Evolutionary conservation across 2,113 vertebrate species (phyloP), one percentile per base, ranked within the genome.

Genomic region (Papio anubis): DNA sequence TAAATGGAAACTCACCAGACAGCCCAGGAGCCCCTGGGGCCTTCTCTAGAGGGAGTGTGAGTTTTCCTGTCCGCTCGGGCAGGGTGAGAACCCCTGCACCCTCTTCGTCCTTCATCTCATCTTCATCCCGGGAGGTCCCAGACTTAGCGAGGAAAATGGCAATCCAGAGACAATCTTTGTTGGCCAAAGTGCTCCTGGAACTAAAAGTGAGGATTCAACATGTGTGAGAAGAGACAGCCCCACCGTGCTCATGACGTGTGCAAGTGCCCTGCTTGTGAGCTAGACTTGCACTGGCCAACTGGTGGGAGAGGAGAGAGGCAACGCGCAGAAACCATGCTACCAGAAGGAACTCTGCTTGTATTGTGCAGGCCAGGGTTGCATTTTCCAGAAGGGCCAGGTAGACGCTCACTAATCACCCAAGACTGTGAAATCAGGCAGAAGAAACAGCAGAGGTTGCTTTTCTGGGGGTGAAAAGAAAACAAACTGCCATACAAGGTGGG

Each of bases 201-300:
- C 27, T 50, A 23, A 32, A 72, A 6, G 5, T 48, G 72, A 50
- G 21, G 35, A 16, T n/a, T 64, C 14, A 43, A 57, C 27, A 20
- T 0, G 10, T 0, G 17, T 38, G 7, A 32, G 72, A 50, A 79
- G 70, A 59, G 27, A 50, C 17, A 78, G 5, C 3, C n/a, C 43
- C 23, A 2, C 23, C 20, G 0, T 6, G 55, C n/a, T 21, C 20
- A 4, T 13, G n/a, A 64, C 38, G 18, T 20, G 6, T 1, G 6
- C 16, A 55, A 27, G 23, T 6, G 73, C 27, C 30, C 4, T 50
- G 2, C 30, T 0, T 80, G 52, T 66, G 66, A 88, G 4, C 0
- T 2, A 59, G 48, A 73, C 48, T 66, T 18, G 40, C 35, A 35
- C 27, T 72, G 43, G 25, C 40, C 20, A 17, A 5, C 43, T 8